Percentiles rank a stretch among this genome's conserved stretches.
phyloP scores from a whole-genome alignment of 2,113 vertebrate genomes.

The Arenaria interpres region DNA sequence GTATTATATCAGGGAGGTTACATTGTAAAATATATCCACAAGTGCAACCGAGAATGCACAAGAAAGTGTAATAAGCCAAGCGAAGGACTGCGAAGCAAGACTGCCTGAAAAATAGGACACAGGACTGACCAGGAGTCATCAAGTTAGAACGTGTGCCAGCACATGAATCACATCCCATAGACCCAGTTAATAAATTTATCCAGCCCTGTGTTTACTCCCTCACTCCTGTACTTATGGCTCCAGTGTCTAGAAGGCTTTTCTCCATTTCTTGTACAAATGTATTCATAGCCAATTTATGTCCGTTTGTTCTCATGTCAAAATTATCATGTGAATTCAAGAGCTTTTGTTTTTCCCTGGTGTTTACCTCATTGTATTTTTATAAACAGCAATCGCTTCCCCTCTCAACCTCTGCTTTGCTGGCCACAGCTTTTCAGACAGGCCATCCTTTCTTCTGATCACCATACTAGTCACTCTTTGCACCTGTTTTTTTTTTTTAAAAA shows the following conservation, averaged over 20 bases:
- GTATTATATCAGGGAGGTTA: background rate
- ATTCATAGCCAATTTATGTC: background rate
- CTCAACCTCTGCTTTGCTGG: background rate
- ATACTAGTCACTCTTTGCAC: background rate
- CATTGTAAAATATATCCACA: background rate
- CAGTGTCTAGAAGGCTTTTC: background rate
- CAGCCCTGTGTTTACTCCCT: background rate
- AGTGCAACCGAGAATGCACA: background rate
- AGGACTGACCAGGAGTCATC: background rate
- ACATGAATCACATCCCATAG: background rate
- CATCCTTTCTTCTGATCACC: background rate
- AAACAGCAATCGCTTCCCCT: background rate
- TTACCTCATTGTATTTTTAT: background rate
- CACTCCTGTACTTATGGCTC: background rate
- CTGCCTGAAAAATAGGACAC: background rate
- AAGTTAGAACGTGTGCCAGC: background rate
- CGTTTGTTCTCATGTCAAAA: conserved; percentile 13
- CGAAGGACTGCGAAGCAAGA: background rate
- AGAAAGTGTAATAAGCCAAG: background rate
- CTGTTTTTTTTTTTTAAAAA: background rate
- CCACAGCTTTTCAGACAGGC: background rate
- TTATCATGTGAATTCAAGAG: background rate
- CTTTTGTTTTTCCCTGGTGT: background rate
- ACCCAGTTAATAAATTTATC: background rate
- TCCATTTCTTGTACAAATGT: background rate